A percentile compares a stretch with the other conserved stretches of the same genome.
Conservation (phyloP, 2,797 vertebrate species). For the Rhyacichthys aspro region DNA sequence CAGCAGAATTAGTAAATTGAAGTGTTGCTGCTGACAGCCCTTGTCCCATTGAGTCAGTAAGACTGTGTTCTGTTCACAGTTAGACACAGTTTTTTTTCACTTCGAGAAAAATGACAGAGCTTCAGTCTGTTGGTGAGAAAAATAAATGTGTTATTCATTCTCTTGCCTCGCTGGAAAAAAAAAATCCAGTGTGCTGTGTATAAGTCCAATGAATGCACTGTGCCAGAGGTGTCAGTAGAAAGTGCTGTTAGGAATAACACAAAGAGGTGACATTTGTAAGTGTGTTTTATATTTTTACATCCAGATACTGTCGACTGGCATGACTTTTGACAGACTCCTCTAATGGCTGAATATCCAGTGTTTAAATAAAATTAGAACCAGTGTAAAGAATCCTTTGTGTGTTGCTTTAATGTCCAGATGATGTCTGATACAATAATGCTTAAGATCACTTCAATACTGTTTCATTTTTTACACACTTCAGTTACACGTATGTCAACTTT, state of each 20-base stretch:
- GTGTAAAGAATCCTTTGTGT: slow-evolving; percentile 21
- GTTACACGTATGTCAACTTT: too few relatives aligned
- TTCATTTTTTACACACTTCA: too few relatives aligned
- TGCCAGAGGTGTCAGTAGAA: slow-evolving; percentile 42
- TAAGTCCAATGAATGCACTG: slow-evolving; percentile 36
- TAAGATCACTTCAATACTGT: too few relatives aligned
- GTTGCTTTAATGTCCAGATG: slow-evolving; percentile 20
- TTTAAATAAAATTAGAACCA: slow-evolving; percentile 8
- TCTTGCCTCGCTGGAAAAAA: slow-evolving; percentile 37
- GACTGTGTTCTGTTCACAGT: slow-evolving; percentile 64
- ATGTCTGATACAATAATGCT: slow-evolving; percentile 3
- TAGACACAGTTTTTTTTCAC: slow-evolving; percentile 42
- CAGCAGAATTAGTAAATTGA: slow-evolving; percentile 71
- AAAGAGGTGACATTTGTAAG: slow-evolving; percentile 8
- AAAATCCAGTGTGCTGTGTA: slow-evolving; percentile 32
- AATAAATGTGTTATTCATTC: slow-evolving; percentile 48
- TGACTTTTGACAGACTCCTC: background rate
- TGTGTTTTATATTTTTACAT: background rate
- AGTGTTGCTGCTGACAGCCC: slow-evolving; percentile 76
- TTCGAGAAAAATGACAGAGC: slow-evolving; percentile 32
- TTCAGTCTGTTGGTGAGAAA: slow-evolving; percentile 37
- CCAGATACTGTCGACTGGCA: too few relatives aligned
- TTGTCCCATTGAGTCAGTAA: slow-evolving; percentile 74
- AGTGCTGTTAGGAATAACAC: slow-evolving; percentile 43
- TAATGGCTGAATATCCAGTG: slow-evolving; percentile 28